Percentiles rank a stretch among this genome's conserved stretches.
These are phyloP conservation scores for Phasianus colchicus DNA, from an alignment of 2,113 vertebrate genomes.

Conservation along the genomic window DNA sequence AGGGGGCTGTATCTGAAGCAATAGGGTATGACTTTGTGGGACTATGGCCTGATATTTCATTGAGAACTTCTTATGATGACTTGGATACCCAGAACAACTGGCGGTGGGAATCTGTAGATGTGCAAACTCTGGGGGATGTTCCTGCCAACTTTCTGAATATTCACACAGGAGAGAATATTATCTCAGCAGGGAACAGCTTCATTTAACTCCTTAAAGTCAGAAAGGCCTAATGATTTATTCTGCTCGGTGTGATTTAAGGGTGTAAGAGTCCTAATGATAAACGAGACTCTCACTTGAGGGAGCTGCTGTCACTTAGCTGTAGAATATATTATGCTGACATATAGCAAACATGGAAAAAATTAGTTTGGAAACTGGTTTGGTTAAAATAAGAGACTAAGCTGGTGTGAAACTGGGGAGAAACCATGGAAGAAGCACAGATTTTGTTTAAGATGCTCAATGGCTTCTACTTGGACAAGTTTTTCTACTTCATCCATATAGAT, in stretches of 20 bases:
- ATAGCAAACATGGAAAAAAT: background rate
- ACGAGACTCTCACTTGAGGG: background rate
- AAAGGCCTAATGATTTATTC: background rate
- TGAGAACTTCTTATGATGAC: background rate
- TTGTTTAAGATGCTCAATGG: background rate
- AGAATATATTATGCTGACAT: background rate
- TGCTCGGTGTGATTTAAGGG: background rate
- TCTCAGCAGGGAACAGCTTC: background rate
- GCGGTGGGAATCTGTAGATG: accelerated
- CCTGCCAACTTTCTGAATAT: background rate
- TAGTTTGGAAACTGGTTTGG: background rate
- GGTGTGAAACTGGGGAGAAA: background rate
- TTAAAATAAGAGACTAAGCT: background rate
- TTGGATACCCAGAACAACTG: background rate
- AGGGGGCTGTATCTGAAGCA: background rate
- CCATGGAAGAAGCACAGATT: background rate
- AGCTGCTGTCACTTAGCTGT: background rate
- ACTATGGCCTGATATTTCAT: background rate
- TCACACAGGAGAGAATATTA: background rate
- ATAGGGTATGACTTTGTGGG: accelerated
- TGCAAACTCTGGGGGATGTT: background rate
- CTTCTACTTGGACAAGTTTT: background rate
- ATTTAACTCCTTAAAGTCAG: background rate
- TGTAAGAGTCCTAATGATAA: background rate
- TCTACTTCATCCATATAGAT: background rate